Base-by-base conservation (phyloP, 2,888 invertebrate genomes). In the Lagria hirta region DNA sequence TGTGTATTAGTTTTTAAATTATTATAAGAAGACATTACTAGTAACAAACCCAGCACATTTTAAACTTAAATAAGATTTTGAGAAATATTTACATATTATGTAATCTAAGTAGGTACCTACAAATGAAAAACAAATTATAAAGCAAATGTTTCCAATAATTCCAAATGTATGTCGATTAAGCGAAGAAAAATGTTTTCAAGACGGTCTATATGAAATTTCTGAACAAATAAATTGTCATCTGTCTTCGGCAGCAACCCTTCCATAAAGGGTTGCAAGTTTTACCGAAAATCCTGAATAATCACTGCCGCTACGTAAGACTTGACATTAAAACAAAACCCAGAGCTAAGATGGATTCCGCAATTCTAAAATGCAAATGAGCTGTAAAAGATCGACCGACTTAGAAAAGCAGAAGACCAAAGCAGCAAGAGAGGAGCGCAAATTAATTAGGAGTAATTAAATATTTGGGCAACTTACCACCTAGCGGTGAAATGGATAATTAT, bases 291-390 rank as follows among this genome's bases (percentile, higher is more conserved):
- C 54, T 64, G 61, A 66, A 64, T 66, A 66, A 66, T 64, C 62
- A 55, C 44, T 60, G 48, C 57, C 49, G 52, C n/a, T n/a, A n/a
- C 47, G 55, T 54, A 51, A 50, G 58, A 55, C 52, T 52, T 61
- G 63, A 61, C 65, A 60, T 64, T 65, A 64, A 63, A 65, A 64
- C 64, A 66, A 67, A 66, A 66, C 62, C 60, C n/a, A n/a, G 52
- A 43, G 57, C 58, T 59, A 64, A 66, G 65, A 66, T 61, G 64
- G 64, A 66, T 66, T 68, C 64, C 62, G 64, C 65, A 65, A 67
- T 69, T 68, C 68, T 67, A 53, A 64, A 64, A 70, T 70, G 69
- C 69, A 70, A 70, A 70, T 70, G 70, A 70, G 69, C 68, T 68
- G 70, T 68, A 66, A 70, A 70, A 69, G 69, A 69, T 68, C 66